phyloP scores from a whole-genome alignment of 2,797 vertebrate species.

The Semotilus atromaculatus region DNA sequence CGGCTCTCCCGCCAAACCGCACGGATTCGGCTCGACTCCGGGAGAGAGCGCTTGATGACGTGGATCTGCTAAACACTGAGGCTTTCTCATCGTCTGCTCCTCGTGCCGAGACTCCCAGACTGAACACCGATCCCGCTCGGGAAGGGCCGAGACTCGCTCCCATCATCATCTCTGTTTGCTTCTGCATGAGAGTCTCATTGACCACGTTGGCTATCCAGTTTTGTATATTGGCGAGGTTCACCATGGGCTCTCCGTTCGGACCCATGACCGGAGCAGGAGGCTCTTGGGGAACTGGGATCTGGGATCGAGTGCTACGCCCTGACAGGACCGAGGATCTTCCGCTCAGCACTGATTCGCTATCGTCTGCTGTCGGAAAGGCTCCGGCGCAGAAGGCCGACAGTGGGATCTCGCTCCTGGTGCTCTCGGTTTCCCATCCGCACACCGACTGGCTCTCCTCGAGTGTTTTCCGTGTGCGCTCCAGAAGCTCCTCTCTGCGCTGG shows the following conservation, averaged over 20 bases:
- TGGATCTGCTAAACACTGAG: conserved; percentile 80
- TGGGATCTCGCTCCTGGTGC: conserved; percentile 78
- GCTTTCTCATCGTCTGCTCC: conserved; percentile 80
- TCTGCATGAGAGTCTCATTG: conserved; percentile 91
- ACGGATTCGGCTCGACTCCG: conserved; percentile 63
- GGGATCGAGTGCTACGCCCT: conserved; percentile 68
- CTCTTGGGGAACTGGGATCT: conserved; percentile 42
- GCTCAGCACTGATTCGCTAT: conserved; percentile 85
- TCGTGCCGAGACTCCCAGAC: conserved; percentile 65
- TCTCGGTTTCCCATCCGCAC: conserved; percentile 86
- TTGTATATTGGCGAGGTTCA: conserved; percentile 91
- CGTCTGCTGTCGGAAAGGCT: conserved; percentile 73
- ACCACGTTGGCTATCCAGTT: conserved; percentile 96
- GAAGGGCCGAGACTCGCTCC: conserved; percentile 74
- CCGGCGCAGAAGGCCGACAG: conserved; percentile 88
- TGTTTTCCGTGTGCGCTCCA: conserved; percentile 87
- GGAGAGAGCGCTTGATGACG: conserved; percentile 69
- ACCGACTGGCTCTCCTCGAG: conserved; percentile 93
- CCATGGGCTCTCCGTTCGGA: conserved; percentile 83
- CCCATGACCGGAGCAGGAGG: conserved; percentile 74
- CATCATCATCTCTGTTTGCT: conserved; percentile 88
- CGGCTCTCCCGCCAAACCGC: conserved; percentile 58
- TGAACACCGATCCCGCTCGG: conserved; percentile 74
- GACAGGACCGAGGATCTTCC: conserved; percentile 79
- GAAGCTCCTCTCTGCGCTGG: conserved; percentile 88